These are phyloP conservation scores for Pseudomugil gertrudae DNA, from an alignment of 2,797 vertebrate genomes.

Conservation along the genomic window DNA sequence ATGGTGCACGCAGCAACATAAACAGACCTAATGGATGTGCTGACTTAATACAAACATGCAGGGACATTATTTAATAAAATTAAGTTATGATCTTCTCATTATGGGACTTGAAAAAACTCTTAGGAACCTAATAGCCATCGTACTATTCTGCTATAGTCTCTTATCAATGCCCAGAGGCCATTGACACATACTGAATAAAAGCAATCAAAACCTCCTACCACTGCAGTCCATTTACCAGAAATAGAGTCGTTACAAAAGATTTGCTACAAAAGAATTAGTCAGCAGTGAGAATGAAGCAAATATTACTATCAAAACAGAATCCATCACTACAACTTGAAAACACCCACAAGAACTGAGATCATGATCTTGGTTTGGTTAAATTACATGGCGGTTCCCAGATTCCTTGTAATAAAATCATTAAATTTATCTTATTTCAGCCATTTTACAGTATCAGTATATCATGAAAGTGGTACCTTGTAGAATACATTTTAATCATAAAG, in stretches of 20 bases:
- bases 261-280: constrained; percentile 53
- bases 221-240: constrained; percentile 57
- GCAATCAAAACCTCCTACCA: constrained; percentile 51
- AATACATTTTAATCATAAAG: too few species aligned
- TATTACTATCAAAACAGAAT: constrained; percentile 31
- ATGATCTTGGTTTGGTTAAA: constrained; percentile 1
- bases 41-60: constrained; percentile 6
- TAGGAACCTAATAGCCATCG: constrained; percentile 8
- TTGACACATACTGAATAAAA: constrained; percentile 67
- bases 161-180: constrained; percentile 52
- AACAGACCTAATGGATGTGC: constrained; percentile 11
- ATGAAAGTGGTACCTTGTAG: too few species aligned
- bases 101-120: constrained; percentile 5
- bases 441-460: background rate
- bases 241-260: constrained; percentile 47
- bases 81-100: background rate
- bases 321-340: constrained; percentile 24
- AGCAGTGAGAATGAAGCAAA: constrained; percentile 41
- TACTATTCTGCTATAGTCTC: constrained; percentile 24
- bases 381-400: background rate
- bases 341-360: background rate
- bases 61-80: background rate
- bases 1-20: too few species aligned
- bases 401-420: background rate
- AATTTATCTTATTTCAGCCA: background rate